Percentiles rank a stretch among this genome's conserved stretches.
These are phyloP conservation scores for Contarinia nasturtii DNA, from an alignment of 1,140 invertebrate species.

Conservation along the genomic window DNA sequence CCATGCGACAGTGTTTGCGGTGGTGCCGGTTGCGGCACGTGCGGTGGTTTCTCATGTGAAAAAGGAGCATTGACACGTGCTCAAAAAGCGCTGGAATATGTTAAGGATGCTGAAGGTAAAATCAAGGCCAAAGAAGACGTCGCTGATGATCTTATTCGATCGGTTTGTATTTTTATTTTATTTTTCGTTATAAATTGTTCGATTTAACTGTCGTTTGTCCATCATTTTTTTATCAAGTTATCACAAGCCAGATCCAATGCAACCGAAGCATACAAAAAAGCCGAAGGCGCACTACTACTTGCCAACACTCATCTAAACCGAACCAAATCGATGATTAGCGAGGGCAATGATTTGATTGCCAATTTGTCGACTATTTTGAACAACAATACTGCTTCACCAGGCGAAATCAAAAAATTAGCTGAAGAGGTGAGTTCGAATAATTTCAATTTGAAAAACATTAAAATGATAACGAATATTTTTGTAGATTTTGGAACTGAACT, in stretches of 20 bases:
- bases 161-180: conserved; percentile 4
- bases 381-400: conserved; percentile 54
- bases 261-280: conserved; percentile 27
- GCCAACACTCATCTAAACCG: conserved; percentile 27
- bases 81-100: conserved; percentile 63
- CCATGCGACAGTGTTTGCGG: conserved; percentile 82
- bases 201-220: not conserved
- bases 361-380: conserved; percentile 57
- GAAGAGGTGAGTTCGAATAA: conserved; percentile 42
- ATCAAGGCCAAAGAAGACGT: conserved; percentile 65
- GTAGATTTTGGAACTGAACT: conserved; percentile 25
- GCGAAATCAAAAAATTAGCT: conserved; percentile 59
- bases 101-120: conserved; percentile 59
- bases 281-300: conserved; percentile 27
- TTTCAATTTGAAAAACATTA: conserved; percentile 11
- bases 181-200: not conserved
- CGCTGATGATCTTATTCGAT: conserved; percentile 37
- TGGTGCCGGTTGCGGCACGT: conserved; percentile 79
- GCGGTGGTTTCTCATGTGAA: conserved; percentile 79
- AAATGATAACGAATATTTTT: not conserved
- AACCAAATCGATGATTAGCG: conserved; percentile 28
- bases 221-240: conserved; percentile 10
- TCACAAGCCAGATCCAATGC: conserved; percentile 34
- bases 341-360: conserved; percentile 34
- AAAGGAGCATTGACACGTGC: conserved; percentile 74